Percentiles rank a stretch among this genome's conserved stretches.
phyloP scores from a whole-genome alignment of 23 tunicate species.

The Styela clava region DNA sequence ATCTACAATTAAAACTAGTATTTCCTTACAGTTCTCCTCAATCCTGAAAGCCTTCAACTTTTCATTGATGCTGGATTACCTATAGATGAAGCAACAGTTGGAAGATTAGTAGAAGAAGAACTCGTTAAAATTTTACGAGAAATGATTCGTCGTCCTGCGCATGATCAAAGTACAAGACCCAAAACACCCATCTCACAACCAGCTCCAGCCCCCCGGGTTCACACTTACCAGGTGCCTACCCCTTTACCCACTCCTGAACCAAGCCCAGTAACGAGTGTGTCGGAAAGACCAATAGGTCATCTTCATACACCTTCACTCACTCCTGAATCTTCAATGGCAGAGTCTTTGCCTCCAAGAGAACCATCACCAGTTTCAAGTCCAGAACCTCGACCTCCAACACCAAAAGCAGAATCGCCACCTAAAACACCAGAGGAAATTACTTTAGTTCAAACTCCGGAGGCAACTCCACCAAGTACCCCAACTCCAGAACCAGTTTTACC shows the following conservation, averaged over 20 bases:
- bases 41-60: slow-evolving; percentile 37
- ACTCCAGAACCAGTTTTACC: slow-evolving; percentile 24
- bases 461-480: slow-evolving; percentile 34
- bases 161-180: slow-evolving; percentile 15
- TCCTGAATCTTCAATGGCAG: slow-evolving; percentile 40
- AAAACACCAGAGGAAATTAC: slow-evolving; percentile 24
- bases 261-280: slow-evolving; percentile 15
- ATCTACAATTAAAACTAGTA: no score
- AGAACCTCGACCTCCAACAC: slow-evolving; percentile 7
- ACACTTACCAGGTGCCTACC: slow-evolving; percentile 12
- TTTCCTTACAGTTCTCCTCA: slow-evolving; percentile 1
- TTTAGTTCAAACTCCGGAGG: slow-evolving; percentile 23
- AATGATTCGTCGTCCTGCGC: slow-evolving; percentile 16
- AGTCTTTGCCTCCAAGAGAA: slow-evolving; percentile 17
- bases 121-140: slow-evolving; percentile 27
- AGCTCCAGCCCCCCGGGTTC: background rate
- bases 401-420: slow-evolving; percentile 24
- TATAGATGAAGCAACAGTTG: slow-evolving; percentile 28
- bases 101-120: slow-evolving; percentile 35
- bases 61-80: slow-evolving; percentile 36
- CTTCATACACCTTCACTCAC: slow-evolving; percentile 46
- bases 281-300: background rate
- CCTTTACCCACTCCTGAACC: slow-evolving; percentile 30
- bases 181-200: background rate
- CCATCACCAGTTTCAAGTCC: slow-evolving; percentile 32